phyloP scores from a whole-genome alignment of 2,797 vertebrate genomes.

The Poeciliopsis paucimaculata region DNA sequence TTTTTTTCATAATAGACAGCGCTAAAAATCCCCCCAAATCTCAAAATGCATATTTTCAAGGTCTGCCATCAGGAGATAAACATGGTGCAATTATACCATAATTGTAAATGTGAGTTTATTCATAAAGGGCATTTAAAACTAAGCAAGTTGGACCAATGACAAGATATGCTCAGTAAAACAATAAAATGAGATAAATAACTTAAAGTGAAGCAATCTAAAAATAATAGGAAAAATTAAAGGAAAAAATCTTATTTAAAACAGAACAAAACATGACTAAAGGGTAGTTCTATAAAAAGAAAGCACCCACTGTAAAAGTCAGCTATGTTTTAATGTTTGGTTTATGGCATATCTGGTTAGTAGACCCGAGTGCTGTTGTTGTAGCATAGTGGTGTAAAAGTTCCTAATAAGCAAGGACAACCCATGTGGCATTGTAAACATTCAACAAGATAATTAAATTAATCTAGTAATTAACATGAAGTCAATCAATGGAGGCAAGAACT shows the following conservation, averaged over 20 bases:
- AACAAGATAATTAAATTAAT: not conserved
- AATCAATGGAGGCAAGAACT: not conserved
- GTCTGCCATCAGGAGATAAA: slow-evolving; percentile 9
- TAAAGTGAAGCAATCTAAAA: not conserved
- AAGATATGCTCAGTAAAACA: not conserved
- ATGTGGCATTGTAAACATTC: not conserved
- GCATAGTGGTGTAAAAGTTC: not conserved
- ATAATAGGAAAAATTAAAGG: not conserved
- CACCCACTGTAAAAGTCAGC: not conserved
- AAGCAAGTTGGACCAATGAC: not conserved
- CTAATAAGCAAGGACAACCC: not conserved
- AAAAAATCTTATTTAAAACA: not conserved
- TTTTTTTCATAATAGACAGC: slow-evolving; percentile 27
- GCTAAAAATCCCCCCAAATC: slow-evolving; percentile 4
- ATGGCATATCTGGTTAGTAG: not conserved
- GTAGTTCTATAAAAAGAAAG: not conserved
- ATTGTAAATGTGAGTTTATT: not conserved
- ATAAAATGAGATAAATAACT: not conserved
- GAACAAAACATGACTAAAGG: not conserved
- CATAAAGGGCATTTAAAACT: not conserved
- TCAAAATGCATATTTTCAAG: slow-evolving; percentile 18
- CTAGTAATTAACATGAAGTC: not conserved
- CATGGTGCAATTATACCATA: slow-evolving; percentile 24
- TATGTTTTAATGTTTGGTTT: not conserved
- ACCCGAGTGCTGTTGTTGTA: not conserved